Conservation (phyloP, 1,140 invertebrate genomes). For the Leptopilina boulardi region DNA sequence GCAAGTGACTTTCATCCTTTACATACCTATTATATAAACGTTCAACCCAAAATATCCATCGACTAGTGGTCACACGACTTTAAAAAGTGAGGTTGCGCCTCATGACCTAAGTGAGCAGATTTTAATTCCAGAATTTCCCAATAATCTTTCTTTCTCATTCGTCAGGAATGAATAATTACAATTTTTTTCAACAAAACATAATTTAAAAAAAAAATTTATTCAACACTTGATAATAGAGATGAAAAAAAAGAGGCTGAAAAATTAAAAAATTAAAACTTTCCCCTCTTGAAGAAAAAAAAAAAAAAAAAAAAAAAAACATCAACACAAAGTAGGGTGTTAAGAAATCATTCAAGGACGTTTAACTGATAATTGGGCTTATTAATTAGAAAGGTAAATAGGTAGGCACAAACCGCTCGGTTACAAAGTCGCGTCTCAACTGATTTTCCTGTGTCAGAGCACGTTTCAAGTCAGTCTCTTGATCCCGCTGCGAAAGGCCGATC, state of each 20-base stretch:
- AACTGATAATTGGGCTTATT: background rate
- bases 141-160: background rate
- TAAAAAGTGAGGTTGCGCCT: background rate
- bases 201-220: background rate
- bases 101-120: conserved; percentile 22
- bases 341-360: background rate
- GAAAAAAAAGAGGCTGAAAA: background rate
- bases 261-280: background rate
- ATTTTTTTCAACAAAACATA: conserved; percentile 1
- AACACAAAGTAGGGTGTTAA: background rate
- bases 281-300: background rate
- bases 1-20: conserved; percentile 36
- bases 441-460: conserved; percentile 33
- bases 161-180: background rate
- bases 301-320: too few species aligned
- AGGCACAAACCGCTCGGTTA: conserved; percentile 43
- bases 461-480: conserved; percentile 47
- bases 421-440: conserved; percentile 51
- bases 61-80: conserved; percentile 31
- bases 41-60: conserved; percentile 57
- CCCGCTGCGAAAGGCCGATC: conserved; percentile 44
- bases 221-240: background rate
- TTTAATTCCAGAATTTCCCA: conserved; percentile 26
- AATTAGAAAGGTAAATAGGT: background rate
- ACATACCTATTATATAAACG: conserved; percentile 56